Conservation (phyloP, 2,113 vertebrate species). For the Peromyscus leucopus region DNA sequence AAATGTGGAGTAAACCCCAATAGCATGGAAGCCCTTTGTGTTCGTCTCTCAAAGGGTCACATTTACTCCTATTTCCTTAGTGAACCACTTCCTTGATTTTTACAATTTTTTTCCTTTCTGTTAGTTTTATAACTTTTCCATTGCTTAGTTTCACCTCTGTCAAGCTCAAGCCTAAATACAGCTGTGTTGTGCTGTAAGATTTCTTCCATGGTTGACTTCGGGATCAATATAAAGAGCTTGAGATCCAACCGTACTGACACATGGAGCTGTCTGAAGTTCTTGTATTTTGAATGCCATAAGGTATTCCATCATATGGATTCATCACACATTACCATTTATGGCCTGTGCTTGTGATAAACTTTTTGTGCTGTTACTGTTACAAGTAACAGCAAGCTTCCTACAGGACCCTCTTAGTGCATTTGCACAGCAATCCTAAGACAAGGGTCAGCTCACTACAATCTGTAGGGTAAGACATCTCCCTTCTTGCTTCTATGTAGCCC, state of each 20-base stretch:
- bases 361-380: neutral
- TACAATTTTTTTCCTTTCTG: neutral
- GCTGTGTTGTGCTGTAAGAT: neutral
- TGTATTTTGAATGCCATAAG: rapidly evolving
- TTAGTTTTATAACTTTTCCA: neutral
- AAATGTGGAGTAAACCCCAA: neutral
- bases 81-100: neutral
- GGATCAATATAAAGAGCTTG: neutral
- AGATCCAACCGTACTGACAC: neutral
- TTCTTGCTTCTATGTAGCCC: neutral
- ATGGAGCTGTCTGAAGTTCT: neutral
- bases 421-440: neutral
- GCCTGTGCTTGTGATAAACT: neutral
- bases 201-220: neutral
- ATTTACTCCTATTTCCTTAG: neutral
- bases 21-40: neutral
- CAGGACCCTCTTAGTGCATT: neutral
- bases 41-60: neutral
- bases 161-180: neutral
- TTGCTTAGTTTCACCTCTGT: neutral
- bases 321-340: neutral
- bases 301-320: neutral
- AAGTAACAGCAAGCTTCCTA: neutral
- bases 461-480: neutral
- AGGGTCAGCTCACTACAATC: neutral